phyloP scores from a whole-genome alignment of 2,888 invertebrate species.

The Callinectes sapidus region DNA sequence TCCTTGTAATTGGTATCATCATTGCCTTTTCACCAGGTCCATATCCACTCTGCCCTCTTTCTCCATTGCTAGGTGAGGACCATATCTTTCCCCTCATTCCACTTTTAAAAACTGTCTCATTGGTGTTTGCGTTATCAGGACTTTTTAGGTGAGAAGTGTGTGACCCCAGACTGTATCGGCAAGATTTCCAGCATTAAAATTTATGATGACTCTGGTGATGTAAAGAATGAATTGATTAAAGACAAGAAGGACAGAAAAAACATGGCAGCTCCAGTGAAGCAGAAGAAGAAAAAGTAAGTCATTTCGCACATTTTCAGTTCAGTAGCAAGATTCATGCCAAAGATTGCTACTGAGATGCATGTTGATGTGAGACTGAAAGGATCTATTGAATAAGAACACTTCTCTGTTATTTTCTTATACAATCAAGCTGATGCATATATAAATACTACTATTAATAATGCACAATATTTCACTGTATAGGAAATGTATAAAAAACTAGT shows the following conservation, averaged over 20 bases:
- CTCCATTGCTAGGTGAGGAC: not conserved
- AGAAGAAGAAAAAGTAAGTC: constrained; percentile 64
- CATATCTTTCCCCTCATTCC: not conserved
- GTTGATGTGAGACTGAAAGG: too few species aligned
- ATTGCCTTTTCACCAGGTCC: too few species aligned
- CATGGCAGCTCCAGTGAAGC: constrained; percentile 39
- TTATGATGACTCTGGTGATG: constrained; percentile 55
- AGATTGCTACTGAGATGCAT: too few species aligned
- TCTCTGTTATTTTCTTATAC: too few species aligned
- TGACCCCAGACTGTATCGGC: constrained; percentile 70
- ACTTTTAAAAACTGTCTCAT: not conserved
- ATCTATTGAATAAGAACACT: too few species aligned
- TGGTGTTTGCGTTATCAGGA: constrained; percentile 47
- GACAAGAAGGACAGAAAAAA: constrained; percentile 60
- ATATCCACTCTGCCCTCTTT: too few species aligned
- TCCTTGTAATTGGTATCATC: too few species aligned
- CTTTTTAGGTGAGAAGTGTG: constrained; percentile 61
- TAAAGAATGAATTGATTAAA: constrained; percentile 58
- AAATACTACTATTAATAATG: too few species aligned
- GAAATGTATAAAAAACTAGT: too few species aligned
- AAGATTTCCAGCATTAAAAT: constrained; percentile 60
- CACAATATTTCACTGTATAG: too few species aligned
- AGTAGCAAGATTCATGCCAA: too few species aligned
- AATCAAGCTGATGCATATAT: too few species aligned
- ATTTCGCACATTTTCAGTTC: not conserved